These are phyloP conservation scores for Venturia canescens DNA, from an alignment of 1,140 invertebrate species.

Conservation along the genomic window DNA sequence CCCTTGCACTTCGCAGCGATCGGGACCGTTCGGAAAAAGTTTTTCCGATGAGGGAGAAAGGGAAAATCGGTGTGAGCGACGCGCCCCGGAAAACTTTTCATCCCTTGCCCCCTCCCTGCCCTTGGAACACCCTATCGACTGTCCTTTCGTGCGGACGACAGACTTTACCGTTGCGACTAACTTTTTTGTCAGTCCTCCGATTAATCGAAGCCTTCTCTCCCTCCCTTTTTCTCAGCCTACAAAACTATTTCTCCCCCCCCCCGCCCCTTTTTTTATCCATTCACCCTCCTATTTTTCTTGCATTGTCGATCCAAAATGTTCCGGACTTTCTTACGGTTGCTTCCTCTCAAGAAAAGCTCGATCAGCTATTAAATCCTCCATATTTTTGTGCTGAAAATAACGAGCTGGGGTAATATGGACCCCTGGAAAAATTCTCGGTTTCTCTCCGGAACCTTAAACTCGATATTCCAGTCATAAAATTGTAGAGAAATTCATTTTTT, in stretches of 20 bases:
- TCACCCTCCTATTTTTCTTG: background rate
- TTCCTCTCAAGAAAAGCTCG: background rate
- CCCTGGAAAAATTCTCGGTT: background rate
- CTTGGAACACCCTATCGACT: constrained; percentile 53
- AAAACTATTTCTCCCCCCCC: background rate
- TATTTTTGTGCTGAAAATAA: constrained; percentile 37
- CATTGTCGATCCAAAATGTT: background rate
- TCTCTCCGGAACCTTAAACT: background rate
- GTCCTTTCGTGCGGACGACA: constrained; percentile 45
- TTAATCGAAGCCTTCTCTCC: constrained; percentile 53
- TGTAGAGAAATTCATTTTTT: no score
- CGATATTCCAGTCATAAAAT: no score
- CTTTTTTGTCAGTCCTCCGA: constrained; percentile 43
- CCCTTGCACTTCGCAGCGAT: background rate
- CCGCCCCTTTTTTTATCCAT: no score
- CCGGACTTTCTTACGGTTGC: background rate
- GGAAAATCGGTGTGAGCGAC: constrained; percentile 26
- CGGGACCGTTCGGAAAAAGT: constrained; percentile 48
- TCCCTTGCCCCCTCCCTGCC: constrained; percentile 55
- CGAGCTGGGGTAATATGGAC: background rate
- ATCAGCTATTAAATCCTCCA: background rate
- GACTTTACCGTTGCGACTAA: constrained; percentile 35
- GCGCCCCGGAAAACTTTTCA: constrained; percentile 35
- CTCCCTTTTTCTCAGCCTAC: background rate
- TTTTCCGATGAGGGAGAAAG: constrained; percentile 26